A percentile compares a stretch with the other conserved stretches of the same genome.
These are phyloP conservation scores for Bos javanicus DNA, from an alignment of 2,113 vertebrate species.

Conservation along the genomic window DNA sequence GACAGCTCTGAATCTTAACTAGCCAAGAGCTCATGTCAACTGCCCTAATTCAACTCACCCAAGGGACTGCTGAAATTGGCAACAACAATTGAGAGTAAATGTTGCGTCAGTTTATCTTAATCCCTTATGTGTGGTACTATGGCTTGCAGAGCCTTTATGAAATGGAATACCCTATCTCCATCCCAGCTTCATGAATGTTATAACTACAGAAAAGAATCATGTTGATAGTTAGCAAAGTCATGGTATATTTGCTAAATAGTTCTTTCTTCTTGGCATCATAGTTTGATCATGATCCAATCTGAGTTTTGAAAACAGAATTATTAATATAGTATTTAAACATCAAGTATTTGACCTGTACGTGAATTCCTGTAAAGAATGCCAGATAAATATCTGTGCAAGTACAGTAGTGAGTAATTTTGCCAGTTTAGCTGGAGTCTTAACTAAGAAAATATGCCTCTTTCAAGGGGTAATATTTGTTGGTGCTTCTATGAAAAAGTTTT, in stretches of 20 bases:
- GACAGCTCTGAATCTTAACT: not conserved
- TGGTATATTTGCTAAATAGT: not conserved
- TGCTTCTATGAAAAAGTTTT: not conserved
- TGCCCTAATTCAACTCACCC: not conserved
- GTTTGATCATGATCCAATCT: not conserved
- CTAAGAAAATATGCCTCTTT: not conserved
- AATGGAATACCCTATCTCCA: not conserved
- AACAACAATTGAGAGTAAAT: not conserved
- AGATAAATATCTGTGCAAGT: not conserved
- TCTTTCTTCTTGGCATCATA: not conserved
- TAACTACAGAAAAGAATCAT: not conserved
- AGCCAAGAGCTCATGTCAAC: not conserved
- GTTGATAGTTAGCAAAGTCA: not conserved
- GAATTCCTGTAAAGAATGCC: slow-evolving; percentile 2
- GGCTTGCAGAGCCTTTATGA: not conserved
- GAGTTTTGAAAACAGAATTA: not conserved
- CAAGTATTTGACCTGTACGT: not conserved
- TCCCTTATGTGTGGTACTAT: not conserved
- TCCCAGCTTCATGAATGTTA: not conserved
- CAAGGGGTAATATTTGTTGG: not conserved
- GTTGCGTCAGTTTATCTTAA: not conserved
- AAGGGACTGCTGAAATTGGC: not conserved
- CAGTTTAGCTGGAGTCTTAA: not conserved
- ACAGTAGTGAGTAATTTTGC: not conserved
- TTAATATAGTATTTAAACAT: not conserved